Conservation (phyloP, 2,113 vertebrate genomes). For the Oceanites oceanicus region DNA sequence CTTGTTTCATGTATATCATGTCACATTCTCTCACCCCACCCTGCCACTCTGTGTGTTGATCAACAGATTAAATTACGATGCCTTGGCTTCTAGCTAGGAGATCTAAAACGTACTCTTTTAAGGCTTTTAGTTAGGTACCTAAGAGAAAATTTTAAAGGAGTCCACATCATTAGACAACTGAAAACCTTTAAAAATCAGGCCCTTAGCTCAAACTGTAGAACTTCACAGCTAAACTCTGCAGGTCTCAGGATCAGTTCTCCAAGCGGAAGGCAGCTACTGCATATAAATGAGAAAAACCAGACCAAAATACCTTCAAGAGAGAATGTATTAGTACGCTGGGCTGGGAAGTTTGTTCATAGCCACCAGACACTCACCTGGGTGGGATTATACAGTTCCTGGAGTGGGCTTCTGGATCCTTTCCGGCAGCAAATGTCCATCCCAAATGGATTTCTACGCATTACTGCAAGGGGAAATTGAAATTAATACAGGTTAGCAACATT, state of each 20-base stretch:
- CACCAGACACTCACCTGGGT: slow-evolving; percentile 83
- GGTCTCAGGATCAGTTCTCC: neutral
- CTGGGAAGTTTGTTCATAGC: neutral
- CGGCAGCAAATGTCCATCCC: slow-evolving; percentile 90
- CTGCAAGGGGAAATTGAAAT: slow-evolving; percentile 76
- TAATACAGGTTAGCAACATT: slow-evolving; percentile 10
- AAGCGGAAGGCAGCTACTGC: neutral
- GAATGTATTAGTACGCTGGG: neutral
- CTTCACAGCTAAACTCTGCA: neutral
- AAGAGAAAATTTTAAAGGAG: neutral
- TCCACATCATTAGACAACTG: neutral
- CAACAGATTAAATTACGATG: neutral
- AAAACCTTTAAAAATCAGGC: neutral
- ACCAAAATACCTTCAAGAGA: neutral
- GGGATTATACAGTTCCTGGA: slow-evolving; percentile 96
- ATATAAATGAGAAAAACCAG: neutral
- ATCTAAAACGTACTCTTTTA: neutral
- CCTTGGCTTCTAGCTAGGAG: neutral
- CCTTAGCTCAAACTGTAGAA: neutral
- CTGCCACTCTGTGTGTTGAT: neutral
- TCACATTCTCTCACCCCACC: neutral
- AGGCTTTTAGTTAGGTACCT: neutral
- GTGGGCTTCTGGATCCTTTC: slow-evolving; percentile 91
- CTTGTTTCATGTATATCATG: neutral
- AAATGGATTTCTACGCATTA: slow-evolving; percentile 92